Percentiles rank a stretch among this genome's conserved stretches.
These are phyloP conservation scores for Xyrichtys novacula DNA, from an alignment of 2,797 vertebrate species.

Conservation along the genomic window DNA sequence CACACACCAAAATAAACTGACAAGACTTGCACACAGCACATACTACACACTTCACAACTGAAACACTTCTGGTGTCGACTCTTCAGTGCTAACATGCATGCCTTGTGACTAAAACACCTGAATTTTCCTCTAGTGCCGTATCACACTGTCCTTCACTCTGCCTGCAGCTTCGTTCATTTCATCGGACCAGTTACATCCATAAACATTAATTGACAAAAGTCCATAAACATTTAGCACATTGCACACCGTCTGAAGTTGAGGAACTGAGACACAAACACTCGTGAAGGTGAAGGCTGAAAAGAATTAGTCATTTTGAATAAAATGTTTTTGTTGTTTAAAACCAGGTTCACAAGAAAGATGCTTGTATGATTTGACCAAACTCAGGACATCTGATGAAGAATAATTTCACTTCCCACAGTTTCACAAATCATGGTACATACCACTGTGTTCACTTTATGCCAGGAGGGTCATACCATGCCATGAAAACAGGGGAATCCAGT, in stretches of 20 bases:
- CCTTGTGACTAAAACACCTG: slow-evolving; percentile 84
- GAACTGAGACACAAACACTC: slow-evolving; percentile 44
- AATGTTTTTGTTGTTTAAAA: slow-evolving; percentile 25
- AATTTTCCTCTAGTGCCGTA: slow-evolving; percentile 83
- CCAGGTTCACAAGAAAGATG: neutral
- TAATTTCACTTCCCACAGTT: slow-evolving; percentile 27
- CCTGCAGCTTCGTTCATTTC: slow-evolving; percentile 62
- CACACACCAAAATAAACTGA: slow-evolving; percentile 51
- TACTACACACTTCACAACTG: slow-evolving; percentile 40
- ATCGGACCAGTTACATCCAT: slow-evolving; percentile 57
- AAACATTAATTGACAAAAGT: slow-evolving; percentile 13
- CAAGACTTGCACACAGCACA: slow-evolving; percentile 51
- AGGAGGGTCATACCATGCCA: slow-evolving; percentile 41
- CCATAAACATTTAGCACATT: slow-evolving; percentile 21
- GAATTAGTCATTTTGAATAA: slow-evolving; percentile 15
- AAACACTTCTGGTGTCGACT: slow-evolving; percentile 64
- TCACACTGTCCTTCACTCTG: slow-evolving; percentile 85
- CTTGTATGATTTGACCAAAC: slow-evolving; percentile 47
- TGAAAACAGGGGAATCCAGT: slow-evolving; percentile 43
- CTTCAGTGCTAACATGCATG: slow-evolving; percentile 86
- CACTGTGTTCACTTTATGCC: slow-evolving; percentile 50
- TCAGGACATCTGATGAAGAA: slow-evolving; percentile 53
- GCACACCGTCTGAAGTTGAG: slow-evolving; percentile 25
- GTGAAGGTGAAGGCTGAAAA: slow-evolving; percentile 31
- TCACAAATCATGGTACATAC: slow-evolving; percentile 46